These are phyloP conservation scores for Corythoichthys haematopterus DNA, from an alignment of 2,113 vertebrate species.

Conservation along the genomic window DNA sequence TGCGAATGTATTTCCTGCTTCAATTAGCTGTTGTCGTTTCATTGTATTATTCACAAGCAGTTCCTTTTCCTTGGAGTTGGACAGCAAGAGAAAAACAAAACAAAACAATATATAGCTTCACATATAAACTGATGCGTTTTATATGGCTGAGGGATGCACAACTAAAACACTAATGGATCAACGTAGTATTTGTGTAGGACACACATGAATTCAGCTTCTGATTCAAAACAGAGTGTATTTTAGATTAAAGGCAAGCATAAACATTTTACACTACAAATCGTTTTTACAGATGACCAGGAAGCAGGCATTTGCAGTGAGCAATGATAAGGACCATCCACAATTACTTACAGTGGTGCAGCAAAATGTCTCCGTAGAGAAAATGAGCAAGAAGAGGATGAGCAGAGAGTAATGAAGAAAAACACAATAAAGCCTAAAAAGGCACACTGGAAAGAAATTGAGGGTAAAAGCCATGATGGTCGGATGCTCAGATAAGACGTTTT, in stretches of 20 bases:
- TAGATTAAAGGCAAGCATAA: background rate
- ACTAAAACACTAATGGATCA: background rate
- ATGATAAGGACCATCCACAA: conserved; percentile 55
- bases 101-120: background rate
- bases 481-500: background rate
- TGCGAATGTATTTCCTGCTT: background rate
- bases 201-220: background rate
- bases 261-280: background rate
- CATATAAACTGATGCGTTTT: background rate
- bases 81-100: background rate
- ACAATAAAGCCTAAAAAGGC: conserved; percentile 28
- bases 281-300: background rate
- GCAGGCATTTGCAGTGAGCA: conserved; percentile 20
- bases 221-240: background rate
- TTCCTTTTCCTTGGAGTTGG: background rate
- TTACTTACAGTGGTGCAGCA: conserved; percentile 99
- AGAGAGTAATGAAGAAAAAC: conserved; percentile 53
- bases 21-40: background rate
- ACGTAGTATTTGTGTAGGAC: background rate
- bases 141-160: background rate
- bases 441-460: conserved; percentile 22
- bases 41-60: background rate
- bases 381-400: conserved; percentile 60
- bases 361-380: conserved; percentile 94
- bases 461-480: conserved; percentile 5